Evolutionary conservation across 2,888 invertebrate genomes (phyloP), one percentile per base, ranked within the genome.

Genomic region (Coremacera marginata): DNA sequence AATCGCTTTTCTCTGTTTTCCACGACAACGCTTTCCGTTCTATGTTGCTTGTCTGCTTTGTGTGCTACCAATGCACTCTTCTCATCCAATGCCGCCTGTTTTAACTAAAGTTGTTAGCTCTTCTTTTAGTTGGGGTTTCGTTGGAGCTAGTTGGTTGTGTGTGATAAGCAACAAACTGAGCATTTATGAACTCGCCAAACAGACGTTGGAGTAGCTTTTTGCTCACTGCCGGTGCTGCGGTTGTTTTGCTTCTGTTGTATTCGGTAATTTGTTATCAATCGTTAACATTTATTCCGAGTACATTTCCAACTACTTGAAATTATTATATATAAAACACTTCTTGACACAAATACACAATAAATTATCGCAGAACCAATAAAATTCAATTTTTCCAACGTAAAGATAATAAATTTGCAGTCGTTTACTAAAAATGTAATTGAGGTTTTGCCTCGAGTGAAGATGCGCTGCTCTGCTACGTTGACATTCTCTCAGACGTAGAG

Each of bases 71-170:
- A 63, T 73, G 63, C 63, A 9, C 63, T 49, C n/a, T 73, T 44
- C 63, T 62, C 73, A 73, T 31, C 62, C 19, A 52, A 34, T 5
- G 11, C 57, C 27, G 71, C 51, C 14, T 65, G 27, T 62, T 73
- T 49, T 52, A 49, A 65, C 67, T 34, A 49, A 14, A 7, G 16
- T 3, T 60, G 34, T 19, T 27, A 65, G 25, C 44, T 37, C 67
- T 14, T n/a, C 57, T 67, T n/a, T 73, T n/a, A n/a, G 16, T 22
- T 60, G 71, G n/a, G 72, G n/a, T 55, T 60, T 72, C 62, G 55
- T 70, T 70, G 60, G 49, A 72, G 51, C 51, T 9, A 37, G 49
- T 62, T 60, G 14, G 14, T n/a, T 60, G 37, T 60, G 34, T 34
- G n/a, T n/a, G 34, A 44, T 49, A 22, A 68, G 16, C 14, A 68